Evolutionary conservation across 2,888 invertebrate genomes (phyloP).

Genomic region (Sipha maydis): DNA sequence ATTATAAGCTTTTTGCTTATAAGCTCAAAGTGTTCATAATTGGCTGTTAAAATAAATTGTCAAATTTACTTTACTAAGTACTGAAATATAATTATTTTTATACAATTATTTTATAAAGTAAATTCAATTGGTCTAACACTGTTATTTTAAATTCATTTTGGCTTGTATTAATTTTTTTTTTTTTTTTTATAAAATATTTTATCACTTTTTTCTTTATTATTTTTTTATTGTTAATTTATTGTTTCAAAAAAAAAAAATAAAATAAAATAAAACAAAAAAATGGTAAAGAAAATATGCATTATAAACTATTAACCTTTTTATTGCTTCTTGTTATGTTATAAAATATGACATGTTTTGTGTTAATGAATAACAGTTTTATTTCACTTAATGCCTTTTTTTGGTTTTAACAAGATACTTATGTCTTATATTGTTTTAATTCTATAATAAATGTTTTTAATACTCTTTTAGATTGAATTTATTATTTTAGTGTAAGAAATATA

Average conservation of each 20-base stretch:
- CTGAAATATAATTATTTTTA: constrained; percentile 55
- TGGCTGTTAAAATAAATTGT: constrained; percentile 39
- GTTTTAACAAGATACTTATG: constrained; percentile 7
- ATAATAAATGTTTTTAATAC: constrained; percentile 47
- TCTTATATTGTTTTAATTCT: constrained; percentile 27
- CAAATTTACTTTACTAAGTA: constrained; percentile 34
- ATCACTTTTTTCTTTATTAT: constrained; percentile 24
- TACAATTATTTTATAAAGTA: constrained; percentile 52
- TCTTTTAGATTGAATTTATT: constrained; percentile 14
- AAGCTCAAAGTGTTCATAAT: constrained; percentile 56
- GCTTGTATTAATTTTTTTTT: constrained; percentile 49
- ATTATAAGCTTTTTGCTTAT: constrained; percentile 47
- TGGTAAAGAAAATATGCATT: constrained; percentile 12
- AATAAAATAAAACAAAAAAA: too few relatives aligned
- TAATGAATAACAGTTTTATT: constrained; percentile 21
- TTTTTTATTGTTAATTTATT: constrained; percentile 49
- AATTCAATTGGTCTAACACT: constrained; percentile 37
- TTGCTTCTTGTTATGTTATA: constrained; percentile 15
- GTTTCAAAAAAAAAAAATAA: constrained; percentile 38
- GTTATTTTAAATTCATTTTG: constrained; percentile 51
- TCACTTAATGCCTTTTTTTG: background rate
- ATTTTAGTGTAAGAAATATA: background rate
- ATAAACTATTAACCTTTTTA: constrained; percentile 2
- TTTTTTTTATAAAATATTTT: constrained; percentile 38
- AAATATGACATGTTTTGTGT: background rate